Conservation (phyloP, 23 tunicate species). For the Halocynthia aurantium region DNA sequence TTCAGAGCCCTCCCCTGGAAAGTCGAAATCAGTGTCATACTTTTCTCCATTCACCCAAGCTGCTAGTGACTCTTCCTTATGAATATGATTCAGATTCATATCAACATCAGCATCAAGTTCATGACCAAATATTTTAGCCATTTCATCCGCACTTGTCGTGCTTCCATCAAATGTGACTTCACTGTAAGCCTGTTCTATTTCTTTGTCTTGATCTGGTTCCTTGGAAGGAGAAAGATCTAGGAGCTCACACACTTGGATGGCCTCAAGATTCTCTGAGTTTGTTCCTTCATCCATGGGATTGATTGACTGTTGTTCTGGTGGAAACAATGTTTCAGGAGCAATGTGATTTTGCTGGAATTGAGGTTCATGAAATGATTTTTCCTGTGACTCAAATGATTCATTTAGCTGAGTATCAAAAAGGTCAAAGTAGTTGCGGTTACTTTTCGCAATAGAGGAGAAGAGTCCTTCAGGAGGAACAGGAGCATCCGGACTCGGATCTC, state of each 20-base stretch:
- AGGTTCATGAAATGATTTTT: too few species aligned
- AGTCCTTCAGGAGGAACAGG: constrained; percentile 10
- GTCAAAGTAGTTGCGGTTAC: too few species aligned
- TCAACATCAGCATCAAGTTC: constrained; percentile 1
- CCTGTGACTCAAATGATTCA: too few species aligned
- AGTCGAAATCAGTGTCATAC: not conserved
- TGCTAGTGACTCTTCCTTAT: not conserved
- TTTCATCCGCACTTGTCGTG: constrained; percentile 27
- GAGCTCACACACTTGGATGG: too few species aligned
- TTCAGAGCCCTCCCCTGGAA: too few species aligned
- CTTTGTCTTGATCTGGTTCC: not conserved
- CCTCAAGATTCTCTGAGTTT: too few species aligned
- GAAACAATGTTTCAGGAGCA: too few species aligned
- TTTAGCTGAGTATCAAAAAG: too few species aligned
- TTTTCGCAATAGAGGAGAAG: not conserved
- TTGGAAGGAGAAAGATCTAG: not conserved
- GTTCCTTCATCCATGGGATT: too few species aligned
- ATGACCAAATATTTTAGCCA: constrained; percentile 13
- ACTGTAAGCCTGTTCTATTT: too few species aligned
- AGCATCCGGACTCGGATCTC: not conserved
- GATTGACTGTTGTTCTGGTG: too few species aligned
- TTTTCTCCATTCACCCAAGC: not conserved
- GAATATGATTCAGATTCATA: not conserved
- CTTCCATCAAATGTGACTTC: not conserved
- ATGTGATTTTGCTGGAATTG: too few species aligned